Evolutionary conservation across 2,113 vertebrate genomes (phyloP), one percentile per base, ranked within the genome.

Genomic region (Ranitomeya imitator): DNA sequence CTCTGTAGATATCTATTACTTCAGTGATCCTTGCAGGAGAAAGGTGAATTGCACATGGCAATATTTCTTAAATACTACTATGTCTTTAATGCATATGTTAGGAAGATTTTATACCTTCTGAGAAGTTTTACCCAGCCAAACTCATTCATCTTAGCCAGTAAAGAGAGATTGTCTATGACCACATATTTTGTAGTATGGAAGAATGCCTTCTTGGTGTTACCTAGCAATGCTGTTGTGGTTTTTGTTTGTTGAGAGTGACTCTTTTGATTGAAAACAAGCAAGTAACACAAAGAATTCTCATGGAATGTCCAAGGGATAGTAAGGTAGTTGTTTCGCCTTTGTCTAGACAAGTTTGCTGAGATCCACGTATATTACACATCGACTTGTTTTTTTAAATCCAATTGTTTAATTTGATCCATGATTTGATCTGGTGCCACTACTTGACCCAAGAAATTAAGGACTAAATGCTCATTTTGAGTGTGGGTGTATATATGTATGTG

Each of bases 201-300:
- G 73, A 76, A 76, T 76, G 73, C 73, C 73, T 76, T 76, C 9
- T 76, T 21, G 7, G 52, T 52, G 73, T 76, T 76, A 76, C 73
- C 73, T 76, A 76, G 73, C 73, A 76, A 51, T 76, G 73, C 45
- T 52, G 73, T 76, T 19, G 37, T 76, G 73, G 16, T 52, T 76
- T 76, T 76, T 76, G 73, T 76, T 52, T 52, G 18, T 52, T 76
- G 73, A 76, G 37, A 76, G 45, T 74, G 31, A 37, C 31, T 74
- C 71, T 15, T 45, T 74, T 74, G 71, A 74, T 74, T 45, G 71
- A 45, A 37, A 74, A 52, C 37, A 76, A 76, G 37, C 18, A 76
- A 76, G 73, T 76, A 19, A 21, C 73, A 52, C 73, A 76, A 76
- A 74, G 71, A 74, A 74, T 18, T 74, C 71, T 45, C 31, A 74